These are phyloP conservation scores for Chondrilla cf. caribensis DNA, from an alignment of 37 sponge, comb jelly and placozoan genomes.

Conservation along the genomic window DNA sequence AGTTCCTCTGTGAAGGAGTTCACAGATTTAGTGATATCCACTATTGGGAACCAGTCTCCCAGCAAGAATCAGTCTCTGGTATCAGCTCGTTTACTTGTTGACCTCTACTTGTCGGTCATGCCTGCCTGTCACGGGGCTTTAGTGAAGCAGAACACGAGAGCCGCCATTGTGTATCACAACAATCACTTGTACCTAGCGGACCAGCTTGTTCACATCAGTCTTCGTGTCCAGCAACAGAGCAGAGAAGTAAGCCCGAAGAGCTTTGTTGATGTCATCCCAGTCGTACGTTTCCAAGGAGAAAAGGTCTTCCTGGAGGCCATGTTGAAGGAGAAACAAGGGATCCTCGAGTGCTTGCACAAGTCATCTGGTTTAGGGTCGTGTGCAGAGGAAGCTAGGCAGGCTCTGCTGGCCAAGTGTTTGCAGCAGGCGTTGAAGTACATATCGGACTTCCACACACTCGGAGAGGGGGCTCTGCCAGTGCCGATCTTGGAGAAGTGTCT, in stretches of 20 bases:
- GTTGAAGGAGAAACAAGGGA: constrained; percentile 48
- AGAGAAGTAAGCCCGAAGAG: constrained; percentile 12
- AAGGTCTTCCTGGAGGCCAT: constrained; percentile 62
- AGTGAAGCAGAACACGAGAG: constrained; percentile 12
- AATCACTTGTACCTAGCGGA: constrained; percentile 89
- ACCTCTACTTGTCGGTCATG: background rate
- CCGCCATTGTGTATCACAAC: constrained; percentile 63
- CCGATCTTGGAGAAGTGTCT: constrained; percentile 36
- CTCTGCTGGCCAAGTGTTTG: background rate
- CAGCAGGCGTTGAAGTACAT: background rate
- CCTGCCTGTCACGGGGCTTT: background rate
- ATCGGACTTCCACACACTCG: background rate
- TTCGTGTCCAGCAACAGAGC: background rate
- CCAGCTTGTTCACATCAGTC: constrained; percentile 48
- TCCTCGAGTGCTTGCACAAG: constrained; percentile 33
- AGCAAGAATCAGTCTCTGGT: background rate
- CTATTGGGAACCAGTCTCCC: background rate
- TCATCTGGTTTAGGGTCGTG: background rate
- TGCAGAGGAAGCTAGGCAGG: background rate
- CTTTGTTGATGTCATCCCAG: constrained; percentile 76
- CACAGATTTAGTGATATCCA: background rate
- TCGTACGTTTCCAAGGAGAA: constrained; percentile 68
- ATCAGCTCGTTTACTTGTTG: background rate
- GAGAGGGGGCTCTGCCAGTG: constrained; percentile 34
- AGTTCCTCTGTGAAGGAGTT: constrained; percentile 13